Evolutionary conservation across 1,140 invertebrate genomes (phyloP).

Genomic region (Pararge aegeria): DNA sequence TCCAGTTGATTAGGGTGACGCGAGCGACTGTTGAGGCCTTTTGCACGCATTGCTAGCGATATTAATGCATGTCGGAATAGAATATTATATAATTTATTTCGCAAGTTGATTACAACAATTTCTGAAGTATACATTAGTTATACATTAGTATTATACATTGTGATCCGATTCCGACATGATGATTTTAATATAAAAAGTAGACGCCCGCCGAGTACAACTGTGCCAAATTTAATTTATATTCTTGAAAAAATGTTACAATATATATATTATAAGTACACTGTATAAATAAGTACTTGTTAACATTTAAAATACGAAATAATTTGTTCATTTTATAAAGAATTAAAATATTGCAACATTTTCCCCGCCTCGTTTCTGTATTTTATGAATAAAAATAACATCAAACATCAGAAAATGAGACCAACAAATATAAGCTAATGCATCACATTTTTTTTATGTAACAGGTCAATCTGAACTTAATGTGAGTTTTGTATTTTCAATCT

Average conservation of each 20-base stretch:
- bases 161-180: conserved; percentile 54
- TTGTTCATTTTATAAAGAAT: neutral
- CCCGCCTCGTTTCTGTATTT: neutral
- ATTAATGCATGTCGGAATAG: conserved; percentile 53
- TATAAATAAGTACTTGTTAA: too few species aligned
- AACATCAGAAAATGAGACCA: neutral
- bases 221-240: conserved; percentile 23
- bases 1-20: conserved; percentile 65
- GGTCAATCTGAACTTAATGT: too few species aligned
- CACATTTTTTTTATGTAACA: conserved; percentile 2
- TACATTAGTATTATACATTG: neutral
- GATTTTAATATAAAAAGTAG: conserved; percentile 47
- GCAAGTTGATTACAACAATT: neutral
- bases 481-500: too few species aligned
- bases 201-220: conserved; percentile 66
- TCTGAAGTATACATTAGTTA: neutral
- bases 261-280: too few species aligned
- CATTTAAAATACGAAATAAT: too few species aligned
- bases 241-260: conserved; percentile 12
- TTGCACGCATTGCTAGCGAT: conserved; percentile 75
- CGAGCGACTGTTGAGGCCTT: conserved; percentile 45
- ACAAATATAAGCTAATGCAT: neutral
- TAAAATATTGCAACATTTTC: conserved; percentile 33
- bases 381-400: neutral
- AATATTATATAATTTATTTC: neutral